phyloP scores from a whole-genome alignment of 2,113 vertebrate genomes.

The Siphamia tubifer region DNA sequence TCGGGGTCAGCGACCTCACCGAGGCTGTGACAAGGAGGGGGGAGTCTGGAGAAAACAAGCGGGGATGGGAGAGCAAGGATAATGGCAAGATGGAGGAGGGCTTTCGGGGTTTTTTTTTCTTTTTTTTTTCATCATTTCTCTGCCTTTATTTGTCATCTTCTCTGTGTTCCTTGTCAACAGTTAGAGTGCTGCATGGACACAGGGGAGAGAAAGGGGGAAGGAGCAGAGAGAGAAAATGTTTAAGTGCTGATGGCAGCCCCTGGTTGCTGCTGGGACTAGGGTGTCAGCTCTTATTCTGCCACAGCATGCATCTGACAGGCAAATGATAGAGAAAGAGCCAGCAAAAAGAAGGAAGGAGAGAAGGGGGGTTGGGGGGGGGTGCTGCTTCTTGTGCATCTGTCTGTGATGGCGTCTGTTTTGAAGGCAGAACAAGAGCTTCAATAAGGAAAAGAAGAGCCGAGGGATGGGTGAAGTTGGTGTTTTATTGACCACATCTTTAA shows the following conservation, averaged over 20 bases:
- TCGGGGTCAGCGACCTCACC: conserved; percentile 60
- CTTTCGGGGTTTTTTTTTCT: background rate
- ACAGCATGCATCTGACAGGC: conserved; percentile 62
- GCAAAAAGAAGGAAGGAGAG: background rate
- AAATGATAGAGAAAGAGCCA: conserved; percentile 61
- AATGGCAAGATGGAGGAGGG: conserved; percentile 21
- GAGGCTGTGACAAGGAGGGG: conserved; percentile 15
- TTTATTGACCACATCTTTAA: conserved; percentile 49
- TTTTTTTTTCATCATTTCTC: conserved; percentile 16
- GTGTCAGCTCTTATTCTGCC: conserved; percentile 68
- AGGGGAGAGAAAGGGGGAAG: conserved; percentile 18
- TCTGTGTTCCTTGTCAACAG: conserved; percentile 57
- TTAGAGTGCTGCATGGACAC: conserved; percentile 32
- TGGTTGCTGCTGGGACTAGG: conserved; percentile 64
- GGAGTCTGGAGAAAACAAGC: conserved; percentile 15
- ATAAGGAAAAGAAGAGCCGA: conserved; percentile 1
- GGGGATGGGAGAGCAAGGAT: background rate
- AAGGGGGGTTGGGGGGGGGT: background rate
- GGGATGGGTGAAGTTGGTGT: conserved; percentile 21
- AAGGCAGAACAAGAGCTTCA: conserved; percentile 33
- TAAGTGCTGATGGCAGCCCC: conserved; percentile 69
- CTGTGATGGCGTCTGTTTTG: conserved; percentile 27
- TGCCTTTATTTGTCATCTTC: conserved; percentile 58
- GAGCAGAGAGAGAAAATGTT: conserved; percentile 54
- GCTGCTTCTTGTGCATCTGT: background rate